A percentile compares a stretch with the other conserved stretches of the same genome.
Evolutionary conservation across 2,888 invertebrate genomes (phyloP).

Genomic region (Eupithecia insigniata): DNA sequence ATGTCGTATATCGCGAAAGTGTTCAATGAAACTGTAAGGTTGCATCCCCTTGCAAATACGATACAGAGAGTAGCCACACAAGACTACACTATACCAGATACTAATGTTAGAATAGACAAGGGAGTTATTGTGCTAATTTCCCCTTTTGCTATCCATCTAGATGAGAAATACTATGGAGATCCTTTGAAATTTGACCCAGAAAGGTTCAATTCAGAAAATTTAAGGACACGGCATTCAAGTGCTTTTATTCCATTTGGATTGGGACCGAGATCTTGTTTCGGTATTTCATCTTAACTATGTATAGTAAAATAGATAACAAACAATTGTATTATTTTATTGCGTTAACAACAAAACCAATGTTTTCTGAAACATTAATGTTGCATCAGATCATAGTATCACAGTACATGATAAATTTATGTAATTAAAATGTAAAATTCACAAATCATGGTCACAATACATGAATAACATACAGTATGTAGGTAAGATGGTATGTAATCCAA

Average conservation of each 20-base stretch:
- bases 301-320: not conserved
- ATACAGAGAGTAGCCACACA: constrained; percentile 56
- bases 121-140: constrained; percentile 56
- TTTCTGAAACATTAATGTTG: not conserved
- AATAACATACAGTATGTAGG: too few relatives aligned
- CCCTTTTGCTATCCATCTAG: constrained; percentile 60
- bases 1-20: constrained; percentile 24
- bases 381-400: not conserved
- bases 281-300: constrained; percentile 47
- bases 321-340: not conserved
- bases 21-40: constrained; percentile 21
- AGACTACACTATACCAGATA: constrained; percentile 56
- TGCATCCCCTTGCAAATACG: constrained; percentile 60
- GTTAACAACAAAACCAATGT: not conserved
- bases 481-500: not conserved
- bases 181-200: constrained; percentile 72
- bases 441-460: not conserved
- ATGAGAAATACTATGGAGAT: constrained; percentile 64
- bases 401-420: not conserved
- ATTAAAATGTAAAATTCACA: not conserved
- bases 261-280: constrained; percentile 66
- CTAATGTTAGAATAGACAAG: constrained; percentile 54
- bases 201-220: constrained; percentile 52
- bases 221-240: constrained; percentile 12
- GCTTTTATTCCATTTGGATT: constrained; percentile 65